Conservation (phyloP, 2,888 invertebrate species). For the Brenthis daphne region DNA sequence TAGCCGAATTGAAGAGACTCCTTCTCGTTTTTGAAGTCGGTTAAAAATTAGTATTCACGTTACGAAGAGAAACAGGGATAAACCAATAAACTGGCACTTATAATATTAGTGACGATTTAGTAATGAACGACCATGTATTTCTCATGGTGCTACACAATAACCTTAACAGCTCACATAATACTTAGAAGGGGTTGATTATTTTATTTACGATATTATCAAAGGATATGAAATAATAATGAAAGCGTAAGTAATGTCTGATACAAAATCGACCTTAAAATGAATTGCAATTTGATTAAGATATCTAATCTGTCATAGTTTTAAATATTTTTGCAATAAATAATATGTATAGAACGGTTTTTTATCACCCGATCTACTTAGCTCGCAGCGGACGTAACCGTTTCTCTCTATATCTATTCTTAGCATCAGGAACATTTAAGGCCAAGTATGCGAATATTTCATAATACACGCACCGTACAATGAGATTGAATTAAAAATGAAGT, state of each 20-base stretch:
- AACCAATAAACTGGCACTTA: too few species aligned
- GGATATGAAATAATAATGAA: not conserved
- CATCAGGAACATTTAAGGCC: constrained; percentile 45
- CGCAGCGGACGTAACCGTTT: constrained; percentile 44
- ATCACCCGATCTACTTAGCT: constrained; percentile 45
- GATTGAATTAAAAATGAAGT: constrained; percentile 30
- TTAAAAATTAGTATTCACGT: too few species aligned
- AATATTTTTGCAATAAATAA: constrained; percentile 42
- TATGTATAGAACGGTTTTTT: constrained; percentile 41
- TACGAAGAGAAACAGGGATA: too few species aligned
- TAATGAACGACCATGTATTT: too few species aligned
- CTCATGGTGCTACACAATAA: too few species aligned
- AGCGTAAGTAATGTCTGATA: not conserved
- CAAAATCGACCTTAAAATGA: not conserved
- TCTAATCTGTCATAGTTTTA: constrained; percentile 35
- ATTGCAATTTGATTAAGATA: constrained; percentile 12
- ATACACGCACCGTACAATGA: constrained; percentile 4
- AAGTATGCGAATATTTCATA: constrained; percentile 28
- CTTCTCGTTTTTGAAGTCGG: too few species aligned
- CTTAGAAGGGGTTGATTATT: too few species aligned
- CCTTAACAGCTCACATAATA: too few species aligned
- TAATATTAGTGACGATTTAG: too few species aligned
- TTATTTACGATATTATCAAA: too few species aligned
- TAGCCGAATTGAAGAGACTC: too few species aligned
- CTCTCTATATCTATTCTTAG: constrained; percentile 43